Base-by-base conservation (phyloP, 2,888 invertebrate genomes). In the Stenichneumon culpator region DNA sequence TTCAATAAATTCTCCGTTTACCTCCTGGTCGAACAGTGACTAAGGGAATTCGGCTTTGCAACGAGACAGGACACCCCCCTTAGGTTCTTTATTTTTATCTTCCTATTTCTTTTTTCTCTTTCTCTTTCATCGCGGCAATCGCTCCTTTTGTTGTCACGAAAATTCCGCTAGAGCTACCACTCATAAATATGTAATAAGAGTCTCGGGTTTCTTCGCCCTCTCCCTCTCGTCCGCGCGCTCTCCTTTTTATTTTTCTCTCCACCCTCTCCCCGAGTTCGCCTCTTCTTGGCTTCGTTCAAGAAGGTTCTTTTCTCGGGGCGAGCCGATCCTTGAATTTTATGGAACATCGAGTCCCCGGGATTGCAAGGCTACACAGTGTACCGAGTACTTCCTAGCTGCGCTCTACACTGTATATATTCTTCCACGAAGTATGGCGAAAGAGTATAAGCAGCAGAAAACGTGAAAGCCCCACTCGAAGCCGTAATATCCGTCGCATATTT, bases 171-270 rank as follows among this genome's bases (percentile, higher is more conserved):
- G 77, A 81, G 67, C 80, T 83, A 80, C 75, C 78, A 82, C 83
- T 87, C 87, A 87, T 88, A 87, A 88, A 88, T 88, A 88, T 88
- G 85, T 87, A 88, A 80, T 68, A 84, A 85, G 77, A 80, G 79
- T 67, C 84, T 83, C 74, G 54, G 47, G 14, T 65, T 81, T 82
- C 65, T 67, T 54, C 32, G 52, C 39, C 67, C 52, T 36, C 63
- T 67, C 32, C 52, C 39, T 67, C 52, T 22, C 63, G 81, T 54
- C 67, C 25, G 52, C 52, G 67, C 60, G 73, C 73, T 25, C 77
- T 85, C 68, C 25, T 32, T 54, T 54, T 83, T 74, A 57, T 50
- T 79, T 52, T 77, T 44, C 52, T 52, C 39, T 54, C 52, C 36
- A 6, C 69, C 32, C 9, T 44, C n/a, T 60, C 52, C 32, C 65